phyloP scores from a whole-genome alignment of 2,888 invertebrate species.

The Orthonychiurus folsomi region DNA sequence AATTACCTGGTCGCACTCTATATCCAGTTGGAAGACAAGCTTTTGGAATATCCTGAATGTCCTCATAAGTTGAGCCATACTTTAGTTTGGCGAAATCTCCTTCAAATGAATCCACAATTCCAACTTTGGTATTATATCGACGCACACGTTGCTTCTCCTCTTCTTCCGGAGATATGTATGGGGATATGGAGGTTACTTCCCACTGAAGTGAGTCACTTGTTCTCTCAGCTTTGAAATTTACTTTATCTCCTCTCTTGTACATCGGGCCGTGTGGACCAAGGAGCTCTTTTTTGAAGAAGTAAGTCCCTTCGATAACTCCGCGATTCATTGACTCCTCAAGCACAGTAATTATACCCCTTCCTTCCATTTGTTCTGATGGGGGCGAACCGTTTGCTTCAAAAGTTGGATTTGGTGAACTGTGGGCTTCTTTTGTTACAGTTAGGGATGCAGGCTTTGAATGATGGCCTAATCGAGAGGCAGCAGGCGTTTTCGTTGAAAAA shows the following conservation, averaged over 20 bases:
- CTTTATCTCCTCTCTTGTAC: slow-evolving; percentile 18
- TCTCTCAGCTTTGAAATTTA: slow-evolving; percentile 25
- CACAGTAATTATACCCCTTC: slow-evolving; percentile 24
- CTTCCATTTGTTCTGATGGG: background rate
- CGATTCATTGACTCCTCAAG: slow-evolving; percentile 20
- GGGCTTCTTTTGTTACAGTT: background rate
- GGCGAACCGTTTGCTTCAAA: background rate
- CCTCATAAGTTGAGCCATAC: slow-evolving; percentile 15
- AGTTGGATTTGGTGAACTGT: background rate
- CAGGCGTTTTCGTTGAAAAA: background rate
- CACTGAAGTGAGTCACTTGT: slow-evolving; percentile 13
- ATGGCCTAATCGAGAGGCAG: background rate
- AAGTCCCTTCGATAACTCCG: slow-evolving; percentile 30
- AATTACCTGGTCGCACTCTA: background rate
- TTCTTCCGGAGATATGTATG: slow-evolving; percentile 14
- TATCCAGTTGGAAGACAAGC: slow-evolving; percentile 6
- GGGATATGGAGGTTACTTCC: slow-evolving; percentile 21
- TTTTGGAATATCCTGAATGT: slow-evolving; percentile 11
- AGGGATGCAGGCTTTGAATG: background rate
- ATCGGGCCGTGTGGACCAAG: background rate
- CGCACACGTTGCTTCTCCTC: slow-evolving; percentile 14
- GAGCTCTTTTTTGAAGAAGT: slow-evolving; percentile 19
- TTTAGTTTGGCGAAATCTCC: slow-evolving; percentile 10
- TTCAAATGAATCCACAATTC: slow-evolving; percentile 13
- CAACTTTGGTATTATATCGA: slow-evolving; percentile 13